A percentile compares a stretch with the other conserved stretches of the same genome.
These are phyloP conservation scores for Philereme transversata DNA, from an alignment of 2,888 invertebrate genomes.

Conservation along the genomic window DNA sequence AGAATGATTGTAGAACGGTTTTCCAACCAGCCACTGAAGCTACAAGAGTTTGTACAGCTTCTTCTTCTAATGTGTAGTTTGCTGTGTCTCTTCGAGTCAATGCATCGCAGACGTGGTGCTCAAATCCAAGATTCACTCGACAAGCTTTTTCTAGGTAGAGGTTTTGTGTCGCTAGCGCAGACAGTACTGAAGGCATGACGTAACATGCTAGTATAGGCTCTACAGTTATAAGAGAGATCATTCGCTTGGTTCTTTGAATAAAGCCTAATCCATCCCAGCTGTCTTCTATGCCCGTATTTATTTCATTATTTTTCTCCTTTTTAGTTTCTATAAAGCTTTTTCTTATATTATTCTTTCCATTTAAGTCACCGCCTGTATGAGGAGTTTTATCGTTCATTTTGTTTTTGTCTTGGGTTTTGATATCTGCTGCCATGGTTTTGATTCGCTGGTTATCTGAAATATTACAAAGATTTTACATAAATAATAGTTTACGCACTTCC, in stretches of 20 bases:
- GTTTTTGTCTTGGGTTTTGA: conserved; percentile 55
- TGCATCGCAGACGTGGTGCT: conserved; percentile 90
- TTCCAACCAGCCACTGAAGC: conserved; percentile 94
- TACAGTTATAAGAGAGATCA: conserved; percentile 88
- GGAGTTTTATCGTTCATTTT: conserved; percentile 57
- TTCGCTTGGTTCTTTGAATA: conserved; percentile 81
- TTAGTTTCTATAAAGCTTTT: conserved; percentile 63
- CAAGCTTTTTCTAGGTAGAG: conserved; percentile 94
- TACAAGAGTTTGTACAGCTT: conserved; percentile 88
- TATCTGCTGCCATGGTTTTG: conserved; percentile 61
- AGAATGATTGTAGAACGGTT: conserved; percentile 91
- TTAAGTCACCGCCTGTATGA: conserved; percentile 65
- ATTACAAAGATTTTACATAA: conserved; percentile 34
- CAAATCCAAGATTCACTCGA: conserved; percentile 90
- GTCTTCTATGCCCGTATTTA: conserved; percentile 50
- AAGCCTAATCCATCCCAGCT: conserved; percentile 80
- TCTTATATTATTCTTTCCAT: conserved; percentile 62
- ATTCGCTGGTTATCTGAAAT: conserved; percentile 59
- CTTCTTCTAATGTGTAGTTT: conserved; percentile 83
- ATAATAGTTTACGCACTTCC: neutral
- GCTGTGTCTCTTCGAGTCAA: conserved; percentile 89
- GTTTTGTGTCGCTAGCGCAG: conserved; percentile 92
- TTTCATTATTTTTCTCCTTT: conserved; percentile 51
- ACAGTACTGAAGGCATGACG: conserved; percentile 86
- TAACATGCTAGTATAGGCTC: conserved; percentile 90